Base-by-base conservation (phyloP, 2,113 vertebrate genomes). In the Dipodomys ordii region DNA sequence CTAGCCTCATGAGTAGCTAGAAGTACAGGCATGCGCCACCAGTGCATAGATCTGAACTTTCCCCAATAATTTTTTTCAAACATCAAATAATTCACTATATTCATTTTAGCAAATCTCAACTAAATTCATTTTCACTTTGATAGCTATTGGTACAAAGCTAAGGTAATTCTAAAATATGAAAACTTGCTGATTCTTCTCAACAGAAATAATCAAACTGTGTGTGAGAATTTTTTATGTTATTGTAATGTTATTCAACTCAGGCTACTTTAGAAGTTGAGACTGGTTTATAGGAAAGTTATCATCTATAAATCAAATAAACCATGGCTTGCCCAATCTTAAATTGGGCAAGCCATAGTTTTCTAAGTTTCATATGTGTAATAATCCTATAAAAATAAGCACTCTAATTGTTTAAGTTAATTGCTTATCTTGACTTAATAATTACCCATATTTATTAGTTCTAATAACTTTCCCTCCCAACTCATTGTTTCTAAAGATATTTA, bases 401-500 rank as follows among this genome's bases (percentile, higher is more conserved):
- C 6, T 22, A 60, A 53, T 57, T 69, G 27, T 30, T 73, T 39
- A 92, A n/a, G 9, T 84, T n/a, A 30, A 57, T 57, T 57, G 53
- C 53, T 57, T 57, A 57, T 16, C 13, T 73, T 82, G 87, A 79
- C 60, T 89, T 89, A 68, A 90, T 39, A 20, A 68, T 68, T 77
- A 88, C 16, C 9, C 83, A 18, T 53, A 65, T 78, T 82, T 73
- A 73, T 23, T 73, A 46, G 7, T 68, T 93, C 39, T 68, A 87
- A 88, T 60, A 9, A 73, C 19, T 53, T 83, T 82, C 79, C 79
- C 32, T 83, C 32, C 4, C 6, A 87, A 69, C 13, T 79, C 49
- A 78, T 35, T 90, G 19, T 35, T 82, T 90, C 53, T 81, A 77
- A 72, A 84, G 32, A 71, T 92, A 49, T 83, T 80, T 15, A 90